These are phyloP conservation scores for Sepiola atlantica DNA, from an alignment of 2,888 invertebrate genomes.

Conservation along the genomic window DNA sequence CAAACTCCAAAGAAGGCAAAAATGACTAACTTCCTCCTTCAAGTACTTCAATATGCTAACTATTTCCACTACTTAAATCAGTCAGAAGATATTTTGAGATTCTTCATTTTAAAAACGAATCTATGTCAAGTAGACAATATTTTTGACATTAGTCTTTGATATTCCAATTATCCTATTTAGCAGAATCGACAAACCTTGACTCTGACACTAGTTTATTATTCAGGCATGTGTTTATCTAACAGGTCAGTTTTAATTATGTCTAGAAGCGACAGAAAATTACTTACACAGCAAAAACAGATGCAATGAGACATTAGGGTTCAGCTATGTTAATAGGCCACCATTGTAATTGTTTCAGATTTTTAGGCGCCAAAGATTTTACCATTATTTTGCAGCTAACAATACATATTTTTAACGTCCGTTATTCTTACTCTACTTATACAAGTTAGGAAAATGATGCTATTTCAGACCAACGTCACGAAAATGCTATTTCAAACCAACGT, in stretches of 20 bases:
- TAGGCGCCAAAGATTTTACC: too few species aligned
- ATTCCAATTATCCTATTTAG: not conserved
- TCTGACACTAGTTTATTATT: not conserved
- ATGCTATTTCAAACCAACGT: too few species aligned
- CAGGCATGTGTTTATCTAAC: not conserved
- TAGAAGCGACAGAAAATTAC: not conserved
- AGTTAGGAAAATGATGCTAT: too few species aligned
- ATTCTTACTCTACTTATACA: too few species aligned
- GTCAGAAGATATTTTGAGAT: not conserved
- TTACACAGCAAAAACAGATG: not conserved
- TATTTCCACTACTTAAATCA: not conserved
- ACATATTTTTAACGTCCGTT: too few species aligned
- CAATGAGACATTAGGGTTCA: not conserved
- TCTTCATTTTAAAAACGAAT: not conserved
- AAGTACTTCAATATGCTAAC: slow-evolving; percentile 8
- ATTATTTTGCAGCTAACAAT: too few species aligned
- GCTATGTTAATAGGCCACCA: not conserved
- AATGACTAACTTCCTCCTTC: not conserved
- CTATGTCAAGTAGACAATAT: not conserved
- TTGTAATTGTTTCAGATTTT: not conserved
- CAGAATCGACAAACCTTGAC: not conserved
- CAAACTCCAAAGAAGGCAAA: not conserved
- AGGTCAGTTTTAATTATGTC: not conserved
- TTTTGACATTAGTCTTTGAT: not conserved
- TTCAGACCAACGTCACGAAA: too few species aligned